A percentile compares a stretch with the other conserved stretches of the same genome.
phyloP scores from a whole-genome alignment of 2,797 vertebrate genomes.

The Ibycter americanus region DNA sequence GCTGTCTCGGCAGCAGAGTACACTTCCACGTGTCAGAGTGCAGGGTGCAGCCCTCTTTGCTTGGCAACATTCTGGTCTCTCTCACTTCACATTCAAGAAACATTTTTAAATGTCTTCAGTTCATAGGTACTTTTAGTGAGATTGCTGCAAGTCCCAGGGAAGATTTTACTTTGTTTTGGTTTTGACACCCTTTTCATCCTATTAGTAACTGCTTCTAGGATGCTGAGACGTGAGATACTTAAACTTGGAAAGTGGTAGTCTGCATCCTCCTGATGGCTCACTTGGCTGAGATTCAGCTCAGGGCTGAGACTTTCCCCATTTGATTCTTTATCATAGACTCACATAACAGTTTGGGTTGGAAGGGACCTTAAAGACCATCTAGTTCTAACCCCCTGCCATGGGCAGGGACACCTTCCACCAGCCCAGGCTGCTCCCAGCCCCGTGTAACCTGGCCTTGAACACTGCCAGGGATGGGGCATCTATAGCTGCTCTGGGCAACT shows the following conservation, averaged over 20 bases:
- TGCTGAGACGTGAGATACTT: neutral
- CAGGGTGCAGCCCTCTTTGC: constrained; percentile 20
- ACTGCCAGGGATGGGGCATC: too few relatives aligned
- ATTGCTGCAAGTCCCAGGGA: neutral
- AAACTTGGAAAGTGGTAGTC: neutral
- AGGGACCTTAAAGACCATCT: neutral
- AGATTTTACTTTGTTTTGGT: constrained; percentile 2
- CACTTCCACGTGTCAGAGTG: constrained; percentile 24
- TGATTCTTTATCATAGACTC: neutral
- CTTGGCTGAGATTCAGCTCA: neutral
- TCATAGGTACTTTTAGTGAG: neutral
- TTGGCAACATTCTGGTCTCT: constrained; percentile 27
- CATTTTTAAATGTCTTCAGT: neutral
- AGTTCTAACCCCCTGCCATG: too few relatives aligned
- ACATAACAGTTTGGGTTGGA: neutral
- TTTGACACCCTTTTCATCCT: constrained; percentile 28
- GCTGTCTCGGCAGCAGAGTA: constrained; percentile 19
- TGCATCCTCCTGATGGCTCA: neutral
- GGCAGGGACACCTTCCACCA: too few relatives aligned
- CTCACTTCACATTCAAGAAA: neutral
- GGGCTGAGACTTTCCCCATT: neutral
- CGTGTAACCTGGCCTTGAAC: too few relatives aligned
- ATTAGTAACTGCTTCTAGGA: neutral
- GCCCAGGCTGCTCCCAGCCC: too few relatives aligned
- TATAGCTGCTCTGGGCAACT: too few relatives aligned